Base-by-base conservation (phyloP, 1,140 invertebrate genomes). In the Camponotus pennsylvanicus region DNA sequence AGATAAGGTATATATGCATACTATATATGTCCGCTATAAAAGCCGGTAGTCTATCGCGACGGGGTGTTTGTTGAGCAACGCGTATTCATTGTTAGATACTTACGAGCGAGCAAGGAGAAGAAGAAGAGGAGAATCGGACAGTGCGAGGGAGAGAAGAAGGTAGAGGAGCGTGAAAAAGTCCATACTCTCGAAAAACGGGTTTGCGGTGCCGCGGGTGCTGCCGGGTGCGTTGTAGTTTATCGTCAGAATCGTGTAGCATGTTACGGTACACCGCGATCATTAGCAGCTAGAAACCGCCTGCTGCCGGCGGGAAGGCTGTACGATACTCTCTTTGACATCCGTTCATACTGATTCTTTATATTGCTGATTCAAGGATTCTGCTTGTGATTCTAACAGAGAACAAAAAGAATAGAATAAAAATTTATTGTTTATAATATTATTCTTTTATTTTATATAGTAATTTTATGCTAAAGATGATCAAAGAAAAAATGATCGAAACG, bases 181-280 rank as follows among this genome's bases (percentile, higher is more conserved):
- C 85, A 89, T 45, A 45, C 42, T 45, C 57, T 90, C 85, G 88
- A 90, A 90, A 90, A 89, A 89, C 88, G 89, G 86, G 89, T 90
- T 89, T 90, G 84, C 88, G 78, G 79, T 87, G 89, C 89, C 88
- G 89, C 85, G 86, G 89, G 83, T 90, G 87, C 83, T 78, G 83
- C 71, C 76, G 88, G 77, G 76, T 85, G 71, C 82, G 82, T 71
- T 83, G 88, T 90, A 85, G 88, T 90, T 90, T 91, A 91, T 91
- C 88, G 90, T 91, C 82, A 85, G 88, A 88, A 90, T 91, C 90
- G 87, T 91, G 89, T 91, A 90, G 79, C 89, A 82, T 87, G 90
- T 91, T 91, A 91, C 89, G 89, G 90, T 91, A 91, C 87, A 91
- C 89, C 73, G 85, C 77, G 90, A 89, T 91, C 90, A 90, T 91